A percentile compares a stretch with the other conserved stretches of the same genome.
phyloP scores from a whole-genome alignment of 1,140 invertebrate species.

The Platorchestia sp. region DNA sequence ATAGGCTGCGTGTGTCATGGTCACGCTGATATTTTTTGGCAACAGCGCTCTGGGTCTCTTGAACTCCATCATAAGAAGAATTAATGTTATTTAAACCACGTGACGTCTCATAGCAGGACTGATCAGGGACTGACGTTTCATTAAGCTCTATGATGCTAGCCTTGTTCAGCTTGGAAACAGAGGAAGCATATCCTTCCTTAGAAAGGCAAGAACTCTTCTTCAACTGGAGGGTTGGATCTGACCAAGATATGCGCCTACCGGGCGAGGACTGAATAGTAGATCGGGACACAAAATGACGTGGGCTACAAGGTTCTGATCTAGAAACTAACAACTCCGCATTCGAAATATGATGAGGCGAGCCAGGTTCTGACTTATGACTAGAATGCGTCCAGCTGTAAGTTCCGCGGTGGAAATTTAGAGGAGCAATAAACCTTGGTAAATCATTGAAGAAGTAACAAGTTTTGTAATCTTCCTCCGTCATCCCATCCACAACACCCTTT shows the following conservation, averaged over 20 bases:
- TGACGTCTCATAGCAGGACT: not conserved
- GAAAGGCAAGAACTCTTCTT: not conserved
- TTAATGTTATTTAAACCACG: not conserved
- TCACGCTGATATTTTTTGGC: not conserved
- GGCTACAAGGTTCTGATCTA: not conserved
- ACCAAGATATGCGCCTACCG: not conserved
- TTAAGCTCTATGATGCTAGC: not conserved
- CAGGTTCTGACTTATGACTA: not conserved
- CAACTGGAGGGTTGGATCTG: not conserved
- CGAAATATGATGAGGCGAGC: not conserved
- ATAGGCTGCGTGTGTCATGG: not conserved
- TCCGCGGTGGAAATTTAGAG: not conserved
- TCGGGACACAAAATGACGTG: not conserved
- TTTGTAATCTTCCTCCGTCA: constrained; percentile 48
- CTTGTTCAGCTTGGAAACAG: not conserved
- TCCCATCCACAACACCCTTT: constrained; percentile 34
- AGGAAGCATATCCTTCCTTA: not conserved
- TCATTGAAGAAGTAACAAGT: constrained; percentile 20
- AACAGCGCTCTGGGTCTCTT: not conserved
- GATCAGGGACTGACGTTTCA: not conserved
- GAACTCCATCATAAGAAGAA: not conserved
- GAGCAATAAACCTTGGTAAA: constrained; percentile 34
- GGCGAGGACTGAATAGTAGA: not conserved
- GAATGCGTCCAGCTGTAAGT: not conserved
- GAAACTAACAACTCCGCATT: not conserved